Evolutionary conservation across 2,888 invertebrate genomes (phyloP), one percentile per base, ranked within the genome.

Genomic region (Sycophila texana): DNA sequence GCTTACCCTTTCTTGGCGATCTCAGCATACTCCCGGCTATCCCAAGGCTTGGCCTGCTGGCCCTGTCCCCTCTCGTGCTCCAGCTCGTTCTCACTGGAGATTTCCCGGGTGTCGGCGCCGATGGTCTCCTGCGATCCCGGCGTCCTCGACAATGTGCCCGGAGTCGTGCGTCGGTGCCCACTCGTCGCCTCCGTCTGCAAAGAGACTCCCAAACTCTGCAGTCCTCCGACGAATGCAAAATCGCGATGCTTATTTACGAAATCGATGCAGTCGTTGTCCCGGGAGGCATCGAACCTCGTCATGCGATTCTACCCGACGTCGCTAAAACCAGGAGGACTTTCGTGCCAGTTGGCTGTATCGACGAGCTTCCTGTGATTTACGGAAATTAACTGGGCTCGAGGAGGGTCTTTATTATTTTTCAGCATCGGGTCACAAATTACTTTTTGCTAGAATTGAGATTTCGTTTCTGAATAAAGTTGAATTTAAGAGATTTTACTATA

Each of bases 111-210:
- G 16, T 79, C 67, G 3, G 55, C 71, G 22, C 76, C 77, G 13
- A 77, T 26, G 12, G 80, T 77, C 14, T 82, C 77, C 55, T 80
- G 79, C 18, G 80, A 82, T 55, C 82, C 80, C 0, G 82, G 82
- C 4, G 89, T 87, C 72, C 88, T 85, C 47, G 87, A 88, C 53
- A 84, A 83, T 82, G 86, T 89, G 16, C 84, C 83, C n/a, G 87
- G 87, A 4, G 86, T 86, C 20, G 86, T 85, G n/a, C 84, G 84
- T 63, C 85, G 81, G 77, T 85, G 87, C 4, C 81, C 84, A 81
- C 88, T 88, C 83, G 86, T 89, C 82, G 85, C 86, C 79, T 89
- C 89, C 80, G 87, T 88, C 90, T 90, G 82, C 30, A 79, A 74
- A 13, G 26, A 53, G 16, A 47, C n/a, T 14, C 57, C 12, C 18